phyloP scores from a whole-genome alignment of 2,888 invertebrate species.

The Cryptocheilus praepositus region DNA sequence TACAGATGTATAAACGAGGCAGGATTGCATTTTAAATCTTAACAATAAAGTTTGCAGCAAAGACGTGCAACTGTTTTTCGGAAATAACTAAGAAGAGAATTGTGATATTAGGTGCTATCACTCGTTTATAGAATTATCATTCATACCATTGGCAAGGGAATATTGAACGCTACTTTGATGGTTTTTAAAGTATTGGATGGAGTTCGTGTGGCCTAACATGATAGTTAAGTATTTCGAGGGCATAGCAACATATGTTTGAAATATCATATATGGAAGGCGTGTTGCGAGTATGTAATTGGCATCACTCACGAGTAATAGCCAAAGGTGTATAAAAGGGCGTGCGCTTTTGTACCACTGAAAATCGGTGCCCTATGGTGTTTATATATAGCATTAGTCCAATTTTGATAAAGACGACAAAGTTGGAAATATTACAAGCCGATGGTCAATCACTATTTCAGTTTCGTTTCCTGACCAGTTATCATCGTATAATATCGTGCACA shows the following conservation, averaged over 20 bases:
- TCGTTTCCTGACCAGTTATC: constrained; percentile 23
- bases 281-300: constrained; percentile 31
- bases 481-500: constrained; percentile 39
- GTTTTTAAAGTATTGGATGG: constrained; percentile 33
- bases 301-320: constrained; percentile 39
- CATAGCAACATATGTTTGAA: constrained; percentile 37
- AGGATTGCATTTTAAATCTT: constrained; percentile 15
- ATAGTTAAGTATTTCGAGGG: constrained; percentile 51
- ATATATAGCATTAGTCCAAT: constrained; percentile 55
- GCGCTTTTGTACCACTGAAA: constrained; percentile 48
- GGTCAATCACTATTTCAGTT: constrained; percentile 35
- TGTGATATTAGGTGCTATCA: constrained; percentile 20
- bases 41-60: not conserved
- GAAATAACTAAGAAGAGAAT: constrained; percentile 28
- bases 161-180: constrained; percentile 15
- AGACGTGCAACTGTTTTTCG: constrained; percentile 7
- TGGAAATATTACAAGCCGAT: constrained; percentile 29
- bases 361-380: constrained; percentile 53
- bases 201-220: constrained; percentile 53
- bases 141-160: constrained; percentile 6
- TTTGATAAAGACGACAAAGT: constrained; percentile 45
- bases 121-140: constrained; percentile 28
- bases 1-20: constrained; percentile 6
- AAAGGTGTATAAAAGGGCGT: constrained; percentile 40
- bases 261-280: constrained; percentile 30